Conservation (phyloP, 2,113 vertebrate species). For the Aptenodytes forsteri region DNA sequence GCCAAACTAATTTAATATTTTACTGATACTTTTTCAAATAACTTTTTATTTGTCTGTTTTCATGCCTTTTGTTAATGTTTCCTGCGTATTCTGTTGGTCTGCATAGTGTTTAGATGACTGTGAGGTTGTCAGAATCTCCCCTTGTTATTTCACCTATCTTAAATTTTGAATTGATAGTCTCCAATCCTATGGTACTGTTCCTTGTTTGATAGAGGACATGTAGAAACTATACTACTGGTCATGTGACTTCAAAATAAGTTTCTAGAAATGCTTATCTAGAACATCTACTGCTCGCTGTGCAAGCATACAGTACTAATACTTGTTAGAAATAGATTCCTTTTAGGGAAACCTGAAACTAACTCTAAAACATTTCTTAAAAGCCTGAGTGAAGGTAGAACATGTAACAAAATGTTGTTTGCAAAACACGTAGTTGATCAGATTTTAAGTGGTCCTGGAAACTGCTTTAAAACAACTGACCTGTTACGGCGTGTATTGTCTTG, state of each 20-base stretch:
- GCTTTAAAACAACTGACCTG: not conserved
- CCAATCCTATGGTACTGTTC: not conserved
- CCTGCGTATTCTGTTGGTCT: not conserved
- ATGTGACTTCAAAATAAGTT: not conserved
- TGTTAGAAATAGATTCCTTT: not conserved
- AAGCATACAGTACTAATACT: not conserved
- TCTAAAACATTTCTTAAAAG: not conserved
- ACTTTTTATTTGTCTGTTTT: not conserved
- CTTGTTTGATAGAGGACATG: not conserved
- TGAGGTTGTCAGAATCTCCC: not conserved
- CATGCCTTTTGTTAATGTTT: not conserved
- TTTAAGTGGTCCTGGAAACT: not conserved
- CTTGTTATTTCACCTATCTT: not conserved
- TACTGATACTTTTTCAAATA: not conserved
- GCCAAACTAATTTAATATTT: not conserved
- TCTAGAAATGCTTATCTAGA: not conserved
- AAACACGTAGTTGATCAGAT: not conserved
- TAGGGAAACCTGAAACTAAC: not conserved
- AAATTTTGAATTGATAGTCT: not conserved
- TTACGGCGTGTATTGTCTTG: not conserved
- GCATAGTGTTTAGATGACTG: not conserved
- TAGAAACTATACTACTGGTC: not conserved
- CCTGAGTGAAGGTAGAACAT: not conserved
- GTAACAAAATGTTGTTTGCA: not conserved
- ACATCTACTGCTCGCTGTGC: not conserved